Conservation (phyloP, 1,140 invertebrate species). For the Drosophila orena region DNA sequence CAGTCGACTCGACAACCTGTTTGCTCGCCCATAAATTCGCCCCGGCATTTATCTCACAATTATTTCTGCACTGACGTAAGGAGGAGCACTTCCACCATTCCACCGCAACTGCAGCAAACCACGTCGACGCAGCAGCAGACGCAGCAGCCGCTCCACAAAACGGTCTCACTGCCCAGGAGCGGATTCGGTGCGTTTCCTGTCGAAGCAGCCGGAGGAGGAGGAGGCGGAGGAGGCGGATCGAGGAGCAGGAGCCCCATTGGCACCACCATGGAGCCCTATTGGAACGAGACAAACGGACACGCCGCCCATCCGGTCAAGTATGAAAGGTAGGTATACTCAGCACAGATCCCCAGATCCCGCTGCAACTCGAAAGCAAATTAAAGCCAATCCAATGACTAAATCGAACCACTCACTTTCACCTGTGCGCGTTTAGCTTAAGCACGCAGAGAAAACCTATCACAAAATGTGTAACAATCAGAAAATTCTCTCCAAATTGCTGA, state of each 20-base stretch:
- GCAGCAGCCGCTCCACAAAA: conserved; percentile 12
- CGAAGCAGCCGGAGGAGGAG: conserved; percentile 4
- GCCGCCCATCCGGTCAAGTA: conserved; percentile 84
- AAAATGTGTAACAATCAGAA: background rate
- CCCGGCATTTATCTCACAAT: conserved; percentile 53
- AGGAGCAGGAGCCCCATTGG: conserved; percentile 12
- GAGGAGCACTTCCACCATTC: conserved; percentile 72
- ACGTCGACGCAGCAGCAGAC: conserved; percentile 60
- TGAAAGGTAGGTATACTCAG: conserved; percentile 82
- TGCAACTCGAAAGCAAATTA: conserved; percentile 11
- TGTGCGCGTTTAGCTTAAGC: conserved; percentile 65
- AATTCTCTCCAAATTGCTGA: too few species aligned
- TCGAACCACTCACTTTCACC: conserved; percentile 67
- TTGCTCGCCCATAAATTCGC: conserved; percentile 65
- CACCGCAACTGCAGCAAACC: conserved; percentile 71
- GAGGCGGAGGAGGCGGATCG: conserved; percentile 30
- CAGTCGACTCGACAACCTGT: conserved; percentile 69
- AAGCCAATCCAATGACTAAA: conserved; percentile 27
- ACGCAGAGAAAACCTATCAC: conserved; percentile 46
- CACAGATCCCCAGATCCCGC: conserved; percentile 17
- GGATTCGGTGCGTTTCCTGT: conserved; percentile 1
- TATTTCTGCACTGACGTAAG: conserved; percentile 62
- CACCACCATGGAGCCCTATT: conserved; percentile 80
- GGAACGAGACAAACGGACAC: conserved; percentile 83
- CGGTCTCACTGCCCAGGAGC: conserved; percentile 31